Evolutionary conservation across 2,797 vertebrate species (phyloP).

Genomic region (Cynopterus sphinx): DNA sequence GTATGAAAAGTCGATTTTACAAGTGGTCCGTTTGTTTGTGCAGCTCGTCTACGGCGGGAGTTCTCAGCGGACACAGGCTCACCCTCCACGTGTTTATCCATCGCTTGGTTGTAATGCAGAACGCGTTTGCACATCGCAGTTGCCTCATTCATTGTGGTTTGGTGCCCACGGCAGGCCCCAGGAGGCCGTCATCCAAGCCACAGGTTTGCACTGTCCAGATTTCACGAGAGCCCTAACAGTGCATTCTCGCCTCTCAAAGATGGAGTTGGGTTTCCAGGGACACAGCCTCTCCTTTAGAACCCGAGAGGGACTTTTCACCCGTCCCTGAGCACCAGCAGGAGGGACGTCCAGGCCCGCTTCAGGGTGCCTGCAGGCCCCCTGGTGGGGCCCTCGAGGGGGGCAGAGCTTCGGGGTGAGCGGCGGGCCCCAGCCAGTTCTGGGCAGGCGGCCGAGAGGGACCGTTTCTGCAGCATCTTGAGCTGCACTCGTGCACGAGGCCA

Average conservation of each 20-base stretch:
- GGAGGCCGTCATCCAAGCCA: not conserved
- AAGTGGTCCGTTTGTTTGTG: not conserved
- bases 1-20: not conserved
- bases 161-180: not conserved
- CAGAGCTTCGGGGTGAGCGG: not conserved
- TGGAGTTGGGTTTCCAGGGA: not conserved
- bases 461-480: not conserved
- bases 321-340: not conserved
- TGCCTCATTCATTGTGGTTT: not conserved
- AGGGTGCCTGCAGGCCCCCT: not conserved
- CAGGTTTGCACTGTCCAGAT: not conserved
- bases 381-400: not conserved
- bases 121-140: not conserved
- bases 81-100: not conserved
- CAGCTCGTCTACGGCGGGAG: not conserved
- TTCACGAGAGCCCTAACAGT: not conserved
- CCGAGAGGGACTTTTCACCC: not conserved
- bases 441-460: not conserved
- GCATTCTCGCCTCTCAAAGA: not conserved
- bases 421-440: not conserved
- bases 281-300: not conserved
- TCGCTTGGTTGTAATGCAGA: not conserved
- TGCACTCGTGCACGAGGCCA: rapidly evolving
- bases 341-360: not conserved
- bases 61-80: not conserved